These are phyloP conservation scores for Battus philenor DNA, from an alignment of 1,140 invertebrate species.

Conservation along the genomic window DNA sequence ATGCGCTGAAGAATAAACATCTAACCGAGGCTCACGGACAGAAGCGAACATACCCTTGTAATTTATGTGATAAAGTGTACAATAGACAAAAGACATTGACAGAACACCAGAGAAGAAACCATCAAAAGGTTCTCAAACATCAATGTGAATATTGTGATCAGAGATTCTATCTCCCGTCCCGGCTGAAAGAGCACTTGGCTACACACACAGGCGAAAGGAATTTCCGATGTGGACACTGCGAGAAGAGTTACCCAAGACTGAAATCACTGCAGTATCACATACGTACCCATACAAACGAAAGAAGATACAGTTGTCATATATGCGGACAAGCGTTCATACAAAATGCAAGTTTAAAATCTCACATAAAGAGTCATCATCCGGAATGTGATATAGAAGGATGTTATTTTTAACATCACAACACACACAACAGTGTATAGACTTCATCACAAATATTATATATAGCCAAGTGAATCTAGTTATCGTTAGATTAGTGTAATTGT, in stretches of 20 bases:
- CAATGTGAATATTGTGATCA: slow-evolving; percentile 62
- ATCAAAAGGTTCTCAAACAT: slow-evolving; percentile 56
- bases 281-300: slow-evolving; percentile 35
- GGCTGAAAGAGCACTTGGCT: slow-evolving; percentile 62
- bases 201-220: slow-evolving; percentile 62
- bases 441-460: no score
- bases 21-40: slow-evolving; percentile 60
- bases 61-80: slow-evolving; percentile 61
- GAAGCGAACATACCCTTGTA: slow-evolving; percentile 53
- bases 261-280: slow-evolving; percentile 49
- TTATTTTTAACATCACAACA: slow-evolving; percentile 28
- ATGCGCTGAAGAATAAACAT: slow-evolving; percentile 50
- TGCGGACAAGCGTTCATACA: slow-evolving; percentile 45
- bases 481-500: no score
- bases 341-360: slow-evolving; percentile 38
- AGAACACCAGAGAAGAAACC: slow-evolving; percentile 55
- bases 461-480: no score
- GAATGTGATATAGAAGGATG: slow-evolving; percentile 47
- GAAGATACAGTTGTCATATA: slow-evolving; percentile 35
- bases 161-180: slow-evolving; percentile 52
- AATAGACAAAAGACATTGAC: slow-evolving; percentile 60
- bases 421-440: slow-evolving; percentile 11
- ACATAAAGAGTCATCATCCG: slow-evolving; percentile 45
- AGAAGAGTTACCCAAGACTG: slow-evolving; percentile 56
- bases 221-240: slow-evolving; percentile 56